Conservation (phyloP, 2,113 vertebrate species). For the Phasianus colchicus region DNA sequence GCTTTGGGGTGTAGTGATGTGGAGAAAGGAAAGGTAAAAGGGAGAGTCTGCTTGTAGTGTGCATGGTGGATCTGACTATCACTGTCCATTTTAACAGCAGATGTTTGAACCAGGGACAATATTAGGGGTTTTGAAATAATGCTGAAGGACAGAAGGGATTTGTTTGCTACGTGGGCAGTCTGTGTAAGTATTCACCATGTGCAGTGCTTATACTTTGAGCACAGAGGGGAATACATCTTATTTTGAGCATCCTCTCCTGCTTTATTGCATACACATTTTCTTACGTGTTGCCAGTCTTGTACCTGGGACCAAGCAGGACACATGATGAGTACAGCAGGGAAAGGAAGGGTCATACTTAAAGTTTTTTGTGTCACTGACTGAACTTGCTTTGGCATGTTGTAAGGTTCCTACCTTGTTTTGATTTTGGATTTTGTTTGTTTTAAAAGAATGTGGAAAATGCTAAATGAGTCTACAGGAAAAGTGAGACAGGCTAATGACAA, state of each 20-base stretch:
- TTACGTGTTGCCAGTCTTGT: background rate
- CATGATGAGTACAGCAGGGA: background rate
- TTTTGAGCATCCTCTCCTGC: background rate
- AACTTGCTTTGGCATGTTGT: background rate
- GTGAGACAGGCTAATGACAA: background rate
- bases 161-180: background rate
- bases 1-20: background rate
- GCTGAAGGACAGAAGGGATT: background rate
- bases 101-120: background rate
- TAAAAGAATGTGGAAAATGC: background rate
- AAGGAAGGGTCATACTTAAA: background rate
- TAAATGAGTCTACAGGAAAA: background rate
- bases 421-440: too few relatives aligned
- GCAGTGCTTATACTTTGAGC: background rate
- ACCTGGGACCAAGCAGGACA: background rate
- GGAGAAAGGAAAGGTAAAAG: background rate
- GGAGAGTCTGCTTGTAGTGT: background rate
- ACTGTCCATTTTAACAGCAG: background rate
- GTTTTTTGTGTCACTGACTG: background rate
- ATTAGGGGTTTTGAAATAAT: background rate
- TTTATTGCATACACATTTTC: rapidly evolving
- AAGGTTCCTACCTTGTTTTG: background rate
- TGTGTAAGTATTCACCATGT: background rate
- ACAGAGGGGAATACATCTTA: background rate
- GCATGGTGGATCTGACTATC: background rate